Conservation (phyloP, 2,113 vertebrate species). For the Antennarius striatus region DNA sequence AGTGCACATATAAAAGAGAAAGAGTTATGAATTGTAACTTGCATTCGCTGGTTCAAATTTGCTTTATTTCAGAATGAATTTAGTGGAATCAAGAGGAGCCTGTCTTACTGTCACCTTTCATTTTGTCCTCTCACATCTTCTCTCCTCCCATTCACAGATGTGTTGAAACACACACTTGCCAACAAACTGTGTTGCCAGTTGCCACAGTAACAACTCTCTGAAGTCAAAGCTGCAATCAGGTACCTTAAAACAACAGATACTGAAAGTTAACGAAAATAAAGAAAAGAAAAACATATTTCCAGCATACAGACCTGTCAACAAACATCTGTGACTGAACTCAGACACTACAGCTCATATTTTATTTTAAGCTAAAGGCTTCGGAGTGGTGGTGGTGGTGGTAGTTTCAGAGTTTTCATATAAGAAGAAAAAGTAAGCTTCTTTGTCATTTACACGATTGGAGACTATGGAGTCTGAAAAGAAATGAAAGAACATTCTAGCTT, state of each 20-base stretch:
- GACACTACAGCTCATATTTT: neutral
- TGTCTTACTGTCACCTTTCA: conserved; percentile 50
- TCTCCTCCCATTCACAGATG: conserved; percentile 10
- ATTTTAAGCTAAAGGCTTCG: neutral
- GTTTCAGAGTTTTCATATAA: neutral
- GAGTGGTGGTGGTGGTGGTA: too few relatives aligned
- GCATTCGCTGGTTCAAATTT: neutral
- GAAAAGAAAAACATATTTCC: neutral
- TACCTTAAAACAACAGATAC: conserved; percentile 43
- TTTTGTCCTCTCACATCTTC: conserved; percentile 11
- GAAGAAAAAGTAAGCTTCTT: too few relatives aligned
- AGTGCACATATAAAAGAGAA: neutral
- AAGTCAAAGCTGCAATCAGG: conserved; percentile 43
- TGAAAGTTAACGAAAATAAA: neutral
- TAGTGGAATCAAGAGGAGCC: neutral
- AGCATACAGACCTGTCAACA: neutral
- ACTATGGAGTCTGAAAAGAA: too few relatives aligned
- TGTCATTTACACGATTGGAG: too few relatives aligned
- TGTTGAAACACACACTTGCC: conserved; percentile 34
- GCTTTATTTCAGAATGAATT: neutral
- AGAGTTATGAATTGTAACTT: neutral
- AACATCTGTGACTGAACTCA: neutral
- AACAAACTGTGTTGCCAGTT: conserved; percentile 31
- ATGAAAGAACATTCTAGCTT: too few relatives aligned
- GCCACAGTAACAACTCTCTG: conserved; percentile 63